phyloP scores from a whole-genome alignment of 2,797 vertebrate genomes.

The Spinus pinus region DNA sequence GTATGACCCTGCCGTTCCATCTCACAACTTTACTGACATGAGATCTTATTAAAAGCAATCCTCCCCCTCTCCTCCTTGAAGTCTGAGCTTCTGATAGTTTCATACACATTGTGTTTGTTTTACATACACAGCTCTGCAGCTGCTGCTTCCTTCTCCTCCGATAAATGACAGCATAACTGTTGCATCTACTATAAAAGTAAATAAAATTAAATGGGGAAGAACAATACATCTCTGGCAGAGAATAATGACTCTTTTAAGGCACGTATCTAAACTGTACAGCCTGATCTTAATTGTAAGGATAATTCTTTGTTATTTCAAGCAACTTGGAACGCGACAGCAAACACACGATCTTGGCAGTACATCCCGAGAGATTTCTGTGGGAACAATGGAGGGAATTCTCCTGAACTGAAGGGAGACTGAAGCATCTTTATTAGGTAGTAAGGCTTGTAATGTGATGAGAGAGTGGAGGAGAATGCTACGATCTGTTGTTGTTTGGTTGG shows the following conservation, averaged over 20 bases:
- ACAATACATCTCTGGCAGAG: constrained; percentile 37
- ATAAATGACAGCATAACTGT: constrained; percentile 51
- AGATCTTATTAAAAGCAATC: constrained; percentile 45
- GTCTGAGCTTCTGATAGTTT: constrained; percentile 17
- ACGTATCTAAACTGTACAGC: constrained; percentile 53
- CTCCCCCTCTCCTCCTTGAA: constrained; percentile 21
- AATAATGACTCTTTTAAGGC: constrained; percentile 41
- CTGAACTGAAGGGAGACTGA: neutral
- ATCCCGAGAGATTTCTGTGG: constrained; percentile 39
- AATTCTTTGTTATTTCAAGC: constrained; percentile 59
- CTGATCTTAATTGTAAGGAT: constrained; percentile 59
- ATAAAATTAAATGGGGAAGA: constrained; percentile 52
- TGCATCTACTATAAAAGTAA: constrained; percentile 49
- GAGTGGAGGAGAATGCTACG: neutral
- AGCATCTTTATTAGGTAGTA: constrained; percentile 40
- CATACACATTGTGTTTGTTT: constrained; percentile 17
- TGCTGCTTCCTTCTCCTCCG: constrained; percentile 9
- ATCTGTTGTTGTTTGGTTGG: neutral
- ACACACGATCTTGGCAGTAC: neutral
- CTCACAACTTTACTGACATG: constrained; percentile 30
- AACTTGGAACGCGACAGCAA: constrained; percentile 22
- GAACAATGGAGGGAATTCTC: constrained; percentile 46
- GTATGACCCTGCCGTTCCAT: constrained; percentile 13
- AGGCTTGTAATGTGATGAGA: neutral
- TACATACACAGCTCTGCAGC: neutral